phyloP scores from a whole-genome alignment of 1,140 invertebrate species.

The Sitodiplosis mosellana region DNA sequence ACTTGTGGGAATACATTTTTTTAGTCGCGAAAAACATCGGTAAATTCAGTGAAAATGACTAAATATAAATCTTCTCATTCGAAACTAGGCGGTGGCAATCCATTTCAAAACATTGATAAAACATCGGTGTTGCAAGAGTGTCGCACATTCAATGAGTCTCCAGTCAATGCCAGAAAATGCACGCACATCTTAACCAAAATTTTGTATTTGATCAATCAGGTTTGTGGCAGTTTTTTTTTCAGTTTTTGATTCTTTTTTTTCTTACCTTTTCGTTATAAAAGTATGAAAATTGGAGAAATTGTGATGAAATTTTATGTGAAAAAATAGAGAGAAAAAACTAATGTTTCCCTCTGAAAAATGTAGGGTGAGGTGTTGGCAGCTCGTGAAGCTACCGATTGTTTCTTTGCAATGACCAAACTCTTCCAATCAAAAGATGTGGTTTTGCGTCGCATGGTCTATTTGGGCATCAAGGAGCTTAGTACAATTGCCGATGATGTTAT shows the following conservation, averaged over 20 bases:
- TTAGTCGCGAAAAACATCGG: constrained; percentile 2
- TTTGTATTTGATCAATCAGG: constrained; percentile 83
- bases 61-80: not conserved
- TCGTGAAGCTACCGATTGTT: constrained; percentile 93
- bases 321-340: too few species aligned
- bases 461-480: constrained; percentile 95
- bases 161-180: constrained; percentile 93
- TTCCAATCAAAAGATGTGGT: constrained; percentile 96
- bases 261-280: too few species aligned
- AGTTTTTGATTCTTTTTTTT: too few species aligned
- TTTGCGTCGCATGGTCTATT: constrained; percentile 82
- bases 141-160: constrained; percentile 91
- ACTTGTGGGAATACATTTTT: not conserved
- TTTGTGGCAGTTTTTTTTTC: constrained; percentile 11
- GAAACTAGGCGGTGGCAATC: constrained; percentile 49
- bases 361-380: constrained; percentile 76
- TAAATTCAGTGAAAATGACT: not conserved
- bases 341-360: not conserved
- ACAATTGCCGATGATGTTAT: constrained; percentile 95
- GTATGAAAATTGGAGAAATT: too few species aligned
- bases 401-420: constrained; percentile 98
- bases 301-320: too few species aligned
- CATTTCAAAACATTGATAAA: constrained; percentile 87
- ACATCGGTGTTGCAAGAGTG: constrained; percentile 93
- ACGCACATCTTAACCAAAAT: constrained; percentile 91